phyloP scores from a whole-genome alignment of 2,888 invertebrate genomes.

The Azorinus chamasolen region DNA sequence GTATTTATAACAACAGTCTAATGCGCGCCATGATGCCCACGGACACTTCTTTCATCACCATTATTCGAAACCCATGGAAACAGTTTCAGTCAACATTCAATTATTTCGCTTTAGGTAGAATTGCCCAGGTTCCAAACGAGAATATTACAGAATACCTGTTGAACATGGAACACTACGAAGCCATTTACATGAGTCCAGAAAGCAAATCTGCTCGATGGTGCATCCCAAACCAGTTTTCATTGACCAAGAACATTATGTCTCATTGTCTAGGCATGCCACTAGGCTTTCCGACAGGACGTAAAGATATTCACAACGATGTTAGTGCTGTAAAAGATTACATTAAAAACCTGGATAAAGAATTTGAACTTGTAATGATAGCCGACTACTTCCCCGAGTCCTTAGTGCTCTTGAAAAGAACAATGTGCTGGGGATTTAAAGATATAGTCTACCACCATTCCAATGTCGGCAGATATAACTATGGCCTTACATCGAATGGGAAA shows the following conservation, averaged over 20 bases:
- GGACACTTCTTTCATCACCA: slow-evolving; percentile 80
- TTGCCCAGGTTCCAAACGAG: slow-evolving; percentile 67
- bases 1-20: slow-evolving; percentile 77
- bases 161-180: slow-evolving; percentile 79
- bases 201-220: slow-evolving; percentile 71
- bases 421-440: slow-evolving; percentile 85
- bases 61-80: slow-evolving; percentile 82
- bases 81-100: slow-evolving; percentile 82
- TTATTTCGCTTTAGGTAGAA: slow-evolving; percentile 79
- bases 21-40: slow-evolving; percentile 80
- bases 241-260: slow-evolving; percentile 82
- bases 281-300: slow-evolving; percentile 77
- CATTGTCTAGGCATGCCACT: slow-evolving; percentile 83
- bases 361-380: slow-evolving; percentile 82
- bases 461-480: slow-evolving; percentile 56
- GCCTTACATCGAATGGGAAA: slow-evolving; percentile 45
- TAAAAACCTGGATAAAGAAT: slow-evolving; percentile 73
- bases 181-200: slow-evolving; percentile 70
- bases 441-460: slow-evolving; percentile 80
- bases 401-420: slow-evolving; percentile 79
- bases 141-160: slow-evolving; percentile 76
- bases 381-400: slow-evolving; percentile 85
- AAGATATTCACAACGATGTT: slow-evolving; percentile 65
- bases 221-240: slow-evolving; percentile 81
- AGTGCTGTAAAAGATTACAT: slow-evolving; percentile 71